Evolutionary conservation across 23 tunicate species (phyloP), one percentile per base, ranked within the genome.

Genomic region (Clavelina lepadiformis): DNA sequence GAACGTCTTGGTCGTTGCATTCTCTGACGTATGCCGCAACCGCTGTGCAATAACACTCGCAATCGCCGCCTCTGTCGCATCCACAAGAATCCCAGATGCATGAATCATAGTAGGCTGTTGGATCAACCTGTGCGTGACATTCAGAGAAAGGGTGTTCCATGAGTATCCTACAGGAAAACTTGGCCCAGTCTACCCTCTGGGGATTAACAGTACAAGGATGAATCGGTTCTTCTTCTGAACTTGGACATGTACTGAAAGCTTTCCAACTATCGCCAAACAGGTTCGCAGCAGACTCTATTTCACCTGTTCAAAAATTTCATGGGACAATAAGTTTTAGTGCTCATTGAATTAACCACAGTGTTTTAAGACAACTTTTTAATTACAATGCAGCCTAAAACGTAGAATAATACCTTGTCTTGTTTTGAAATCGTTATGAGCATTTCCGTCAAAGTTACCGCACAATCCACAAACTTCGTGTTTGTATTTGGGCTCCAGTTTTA

Each of bases 51-150:
- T 66, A 56, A 78, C 95, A 86, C 41, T 86, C 95, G 44, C 95
- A 86, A 63, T 86, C 95, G 11, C 95, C 95, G 24, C 95, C 95
- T 34, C 95, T 76, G 46, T 84, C 60, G 50, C 93, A 84, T 31
- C 65, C 73, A 33, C 93, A 84, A 3, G 93, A 76, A 26, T 84
- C 93, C 73, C 78, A 77, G 20, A 84, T 52, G 33, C 93, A 84
- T 18, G 53, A 38, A 31, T 77, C 69, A 56, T 84, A 77, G 52
- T 69, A 84, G 3, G 68, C 67, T 2, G 69, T 28, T 27, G 80
- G 75, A 30, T 61, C 65, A n/a, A 84, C 78, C 23, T 8, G 20
- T 19, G 51, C 38, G 31, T 84, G 93, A 34, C 93, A 84, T 11
- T 5, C 30, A 46, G 28, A 26, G 59, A 84, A 84, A 6, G 66